Base-by-base conservation (phyloP, 2,797 vertebrate genomes). In the Limosa lapponica region DNA sequence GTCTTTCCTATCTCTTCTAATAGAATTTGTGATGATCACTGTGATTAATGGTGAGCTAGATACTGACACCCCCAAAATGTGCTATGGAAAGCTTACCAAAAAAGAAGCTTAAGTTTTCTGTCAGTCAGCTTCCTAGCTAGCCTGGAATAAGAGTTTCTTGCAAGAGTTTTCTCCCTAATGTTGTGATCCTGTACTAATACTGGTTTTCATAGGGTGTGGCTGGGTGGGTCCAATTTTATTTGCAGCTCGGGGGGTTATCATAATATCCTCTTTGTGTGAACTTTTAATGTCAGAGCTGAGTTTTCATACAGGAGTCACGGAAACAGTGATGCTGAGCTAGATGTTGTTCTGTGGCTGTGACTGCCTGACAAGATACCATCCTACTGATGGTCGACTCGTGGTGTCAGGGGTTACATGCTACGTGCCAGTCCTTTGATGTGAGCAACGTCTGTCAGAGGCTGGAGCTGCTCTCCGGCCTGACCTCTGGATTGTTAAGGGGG, bases 381-480 rank as follows among this genome's bases (percentile, higher is more conserved):
- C 70, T 61, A 55, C 54, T 48, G 39, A 48, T 59, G 28, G 41
- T 78, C 0, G 0, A 25, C 72, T 78, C 0, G 0, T 10, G 32
- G n/a, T 87, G 37, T 84, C 27, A 66, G 55, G 24, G 48, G 22
- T 82, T 91, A 59, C 51, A 16, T 73, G 48, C 66, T 62, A 20
- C 6, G 3, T 90, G 51, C 25, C 55, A 75, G 65, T 59, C 39
- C 12, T 74, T 25, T 84, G 49, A 75, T 75, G 34, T 41, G 28
- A 75, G 48, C 19, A n/a, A 11, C 28, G 69, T 25, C 62, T 82
- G 13, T 75, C 28, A 62, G 43, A 66, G 25, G 74, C 62, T 86
- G 75, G 46, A 81, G 34, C 62, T 88, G 51, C 51, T 94, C 25
- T 89, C 25, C 51, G 79, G n/a, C 55, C 48, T 90, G 78, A 74